Evolutionary conservation across 2,797 vertebrate species (phyloP), one percentile per base, ranked within the genome.

Genomic region (Alauda arvensis): DNA sequence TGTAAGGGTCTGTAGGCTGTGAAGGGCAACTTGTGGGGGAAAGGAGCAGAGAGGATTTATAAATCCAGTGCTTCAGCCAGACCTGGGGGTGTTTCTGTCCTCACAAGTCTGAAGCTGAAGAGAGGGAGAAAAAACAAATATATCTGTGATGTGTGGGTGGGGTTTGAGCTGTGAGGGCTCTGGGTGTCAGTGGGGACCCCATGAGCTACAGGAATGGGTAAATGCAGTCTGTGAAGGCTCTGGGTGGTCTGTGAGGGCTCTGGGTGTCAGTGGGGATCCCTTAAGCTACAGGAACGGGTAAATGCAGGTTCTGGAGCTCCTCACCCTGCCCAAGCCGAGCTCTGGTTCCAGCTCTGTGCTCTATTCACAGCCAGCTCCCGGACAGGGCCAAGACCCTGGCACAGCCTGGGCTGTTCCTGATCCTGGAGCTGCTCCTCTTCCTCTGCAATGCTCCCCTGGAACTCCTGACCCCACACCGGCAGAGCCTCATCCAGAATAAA

Each of bases 381-480:
- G 34, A 9, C 4, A 13, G 34, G 28, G 74, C 26, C 0, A 5
- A 4, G 49, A 31, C 6, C 28, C 21, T 1, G 0, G n/a, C 39
- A 25, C 24, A 46, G 31, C 3, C 49, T 9, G 23, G 57, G 49
- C 29, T 60, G 46, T 18, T 60, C 57, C 66, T 31, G 26, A 6
- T 31, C 24, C 70, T 20, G 52, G 52, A 59, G 48, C 57, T 59
- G 42, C 13, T 20, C 12, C 43, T 77, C 23, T 49, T 46, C 29
- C 25, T 34, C 23, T 21, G 60, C 48, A 72, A 33, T 70, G 23
- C 28, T 14, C 59, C 67, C 43, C 60, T 60, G 77, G 55, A 68
- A 29, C 43, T 48, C 25, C 1, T 8, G 60, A 31, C n/a, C 12
- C 34, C 51, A 40, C 45, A 19, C 29, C 18, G 18, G 51, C 53